These are phyloP conservation scores for Ichneumon xanthorius DNA, from an alignment of 2,888 invertebrate species.

Conservation along the genomic window DNA sequence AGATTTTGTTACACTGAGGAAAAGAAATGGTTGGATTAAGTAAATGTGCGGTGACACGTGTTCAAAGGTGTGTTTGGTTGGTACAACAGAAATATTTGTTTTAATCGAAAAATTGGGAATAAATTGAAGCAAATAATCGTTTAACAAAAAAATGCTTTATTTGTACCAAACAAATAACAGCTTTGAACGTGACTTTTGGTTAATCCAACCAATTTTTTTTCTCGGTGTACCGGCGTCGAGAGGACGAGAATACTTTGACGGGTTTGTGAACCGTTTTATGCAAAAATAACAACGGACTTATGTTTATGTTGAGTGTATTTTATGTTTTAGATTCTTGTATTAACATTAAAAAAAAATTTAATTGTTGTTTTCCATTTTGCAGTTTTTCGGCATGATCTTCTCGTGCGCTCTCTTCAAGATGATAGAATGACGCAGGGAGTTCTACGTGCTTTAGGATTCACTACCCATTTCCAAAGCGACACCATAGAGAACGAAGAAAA, in stretches of 20 bases:
- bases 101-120: neutral
- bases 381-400: conserved; percentile 94
- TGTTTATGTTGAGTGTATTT: neutral
- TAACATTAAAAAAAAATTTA: conserved; percentile 11
- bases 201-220: too few relatives aligned
- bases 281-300: neutral
- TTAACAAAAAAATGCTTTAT: too few relatives aligned
- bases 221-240: neutral
- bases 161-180: too few relatives aligned
- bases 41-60: too few relatives aligned
- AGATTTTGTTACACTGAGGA: too few relatives aligned
- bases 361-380: conserved; percentile 84
- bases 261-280: neutral
- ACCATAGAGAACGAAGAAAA: conserved; percentile 15
- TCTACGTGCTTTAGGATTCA: conserved; percentile 56
- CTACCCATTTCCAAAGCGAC: conserved; percentile 20
- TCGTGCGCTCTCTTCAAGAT: conserved; percentile 94
- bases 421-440: conserved; percentile 87
- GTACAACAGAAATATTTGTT: too few relatives aligned
- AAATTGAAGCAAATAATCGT: too few relatives aligned
- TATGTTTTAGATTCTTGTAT: too few relatives aligned
- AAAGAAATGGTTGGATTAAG: too few relatives aligned
- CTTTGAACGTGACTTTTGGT: too few relatives aligned
- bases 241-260: neutral
- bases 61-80: too few relatives aligned